Conservation (phyloP, 2,113 vertebrate genomes). For the Ochotona princeps region DNA sequence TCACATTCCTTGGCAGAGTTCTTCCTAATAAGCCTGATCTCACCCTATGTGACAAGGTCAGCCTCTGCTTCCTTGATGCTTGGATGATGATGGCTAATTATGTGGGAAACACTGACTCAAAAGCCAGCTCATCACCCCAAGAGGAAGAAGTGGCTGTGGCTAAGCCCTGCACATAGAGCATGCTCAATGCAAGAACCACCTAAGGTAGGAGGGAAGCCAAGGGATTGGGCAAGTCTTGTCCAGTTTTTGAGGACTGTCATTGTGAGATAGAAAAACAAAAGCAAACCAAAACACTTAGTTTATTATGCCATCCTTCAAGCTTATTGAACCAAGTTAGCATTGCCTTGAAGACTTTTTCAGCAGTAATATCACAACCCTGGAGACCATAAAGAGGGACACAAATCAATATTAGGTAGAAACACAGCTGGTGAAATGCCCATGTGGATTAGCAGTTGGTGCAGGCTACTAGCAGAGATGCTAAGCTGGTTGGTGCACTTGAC, state of each 20-base stretch:
- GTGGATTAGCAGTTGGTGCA: accelerated
- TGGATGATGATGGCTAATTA: background rate
- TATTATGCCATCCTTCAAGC: background rate
- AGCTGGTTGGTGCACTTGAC: background rate
- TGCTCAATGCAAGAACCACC: background rate
- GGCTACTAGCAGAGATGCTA: background rate
- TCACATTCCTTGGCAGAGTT: background rate
- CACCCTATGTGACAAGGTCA: background rate
- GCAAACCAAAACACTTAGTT: background rate
- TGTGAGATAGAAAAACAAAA: background rate
- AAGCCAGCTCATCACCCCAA: background rate
- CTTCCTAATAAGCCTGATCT: background rate
- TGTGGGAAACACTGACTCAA: background rate
- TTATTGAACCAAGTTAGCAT: background rate
- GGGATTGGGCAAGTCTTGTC: background rate
- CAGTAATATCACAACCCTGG: background rate
- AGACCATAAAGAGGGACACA: background rate
- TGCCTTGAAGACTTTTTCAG: background rate
- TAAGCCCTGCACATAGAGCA: accelerated
- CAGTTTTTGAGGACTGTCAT: background rate
- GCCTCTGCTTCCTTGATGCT: background rate
- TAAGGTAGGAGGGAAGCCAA: background rate
- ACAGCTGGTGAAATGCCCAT: background rate
- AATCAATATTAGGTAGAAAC: background rate
- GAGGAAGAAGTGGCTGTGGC: background rate